Conservation (phyloP, 2,888 invertebrate species). For the Pilophorus perplexus region DNA sequence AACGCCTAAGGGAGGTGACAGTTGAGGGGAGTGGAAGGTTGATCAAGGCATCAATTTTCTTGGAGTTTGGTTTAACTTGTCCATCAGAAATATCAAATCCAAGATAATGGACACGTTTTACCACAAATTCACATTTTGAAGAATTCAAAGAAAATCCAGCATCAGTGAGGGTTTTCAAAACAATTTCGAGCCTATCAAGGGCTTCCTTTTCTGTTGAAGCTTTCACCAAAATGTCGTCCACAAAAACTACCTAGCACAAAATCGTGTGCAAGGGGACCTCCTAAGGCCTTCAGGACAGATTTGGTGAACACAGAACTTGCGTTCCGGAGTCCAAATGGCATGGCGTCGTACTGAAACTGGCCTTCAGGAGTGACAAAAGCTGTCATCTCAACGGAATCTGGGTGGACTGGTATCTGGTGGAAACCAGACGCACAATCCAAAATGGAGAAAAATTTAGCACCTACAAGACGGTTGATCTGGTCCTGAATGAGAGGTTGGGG, state of each 20-base stretch:
- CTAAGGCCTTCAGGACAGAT: constrained; percentile 50
- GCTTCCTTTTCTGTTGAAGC: constrained; percentile 47
- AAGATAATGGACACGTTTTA: constrained; percentile 9
- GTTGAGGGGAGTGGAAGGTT: not conserved
- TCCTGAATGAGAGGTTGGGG: constrained; percentile 21
- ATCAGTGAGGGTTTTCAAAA: constrained; percentile 42
- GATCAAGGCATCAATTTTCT: constrained; percentile 6
- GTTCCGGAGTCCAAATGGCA: too few relatives aligned
- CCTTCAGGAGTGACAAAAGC: too few relatives aligned
- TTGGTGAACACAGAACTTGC: too few relatives aligned
- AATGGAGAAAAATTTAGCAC: not conserved
- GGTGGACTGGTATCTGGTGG: not conserved
- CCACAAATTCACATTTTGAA: constrained; percentile 40
- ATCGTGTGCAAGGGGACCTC: constrained; percentile 47
- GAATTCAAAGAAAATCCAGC: constrained; percentile 37
- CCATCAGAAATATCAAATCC: constrained; percentile 19
- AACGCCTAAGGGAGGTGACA: not conserved
- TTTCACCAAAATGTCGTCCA: constrained; percentile 50
- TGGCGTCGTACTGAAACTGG: too few relatives aligned
- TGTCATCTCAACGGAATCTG: constrained; percentile 21
- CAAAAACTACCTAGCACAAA: constrained; percentile 49
- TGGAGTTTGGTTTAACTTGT: too few relatives aligned
- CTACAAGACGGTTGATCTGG: constrained; percentile 24
- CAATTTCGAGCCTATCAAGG: constrained; percentile 48
- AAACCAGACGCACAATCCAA: not conserved